These are phyloP conservation scores for Sanderia malayensis DNA, from an alignment of 30 jellyfish, hydroid and myxozoan genomes.

Conservation along the genomic window DNA sequence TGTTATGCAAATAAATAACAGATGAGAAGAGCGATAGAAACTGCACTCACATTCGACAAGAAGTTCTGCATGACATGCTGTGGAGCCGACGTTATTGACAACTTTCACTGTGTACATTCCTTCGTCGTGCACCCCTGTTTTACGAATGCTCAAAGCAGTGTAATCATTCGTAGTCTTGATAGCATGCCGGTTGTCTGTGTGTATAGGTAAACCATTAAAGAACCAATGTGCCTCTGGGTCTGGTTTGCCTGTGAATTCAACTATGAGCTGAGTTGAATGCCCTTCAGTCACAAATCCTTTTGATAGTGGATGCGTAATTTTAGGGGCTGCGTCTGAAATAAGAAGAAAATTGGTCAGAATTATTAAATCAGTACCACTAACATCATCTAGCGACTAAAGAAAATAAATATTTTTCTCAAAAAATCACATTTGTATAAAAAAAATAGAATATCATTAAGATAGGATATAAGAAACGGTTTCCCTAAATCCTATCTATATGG, in stretches of 20 bases:
- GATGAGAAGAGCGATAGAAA: no score
- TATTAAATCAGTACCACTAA: no score
- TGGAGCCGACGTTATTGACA: constrained; percentile 77
- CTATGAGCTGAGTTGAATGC: constrained; percentile 63
- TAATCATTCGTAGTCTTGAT: constrained; percentile 50
- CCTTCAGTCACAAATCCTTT: constrained; percentile 76
- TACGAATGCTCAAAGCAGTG: constrained; percentile 50
- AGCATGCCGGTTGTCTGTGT: constrained; percentile 74
- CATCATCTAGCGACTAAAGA: no score
- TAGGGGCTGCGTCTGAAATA: constrained; percentile 77
- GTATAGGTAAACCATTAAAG: constrained; percentile 92
- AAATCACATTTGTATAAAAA: no score
- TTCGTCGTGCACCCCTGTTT: constrained; percentile 81
- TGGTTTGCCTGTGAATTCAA: constrained; percentile 78
- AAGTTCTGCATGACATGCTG: constrained; percentile 89
- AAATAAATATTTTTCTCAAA: no score
- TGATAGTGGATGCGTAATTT: constrained; percentile 46
- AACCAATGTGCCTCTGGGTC: constrained; percentile 90
- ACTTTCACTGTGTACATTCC: constrained; percentile 94
- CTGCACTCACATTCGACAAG: constrained; percentile 84
- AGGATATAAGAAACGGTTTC: no score
- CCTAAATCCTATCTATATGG: no score
- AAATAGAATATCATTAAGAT: no score
- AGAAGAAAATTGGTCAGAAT: no score
- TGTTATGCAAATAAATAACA: no score